Evolutionary conservation across 2,113 vertebrate species (phyloP), one percentile per base, ranked within the genome.

Genomic region (Pelobates fuscus): DNA sequence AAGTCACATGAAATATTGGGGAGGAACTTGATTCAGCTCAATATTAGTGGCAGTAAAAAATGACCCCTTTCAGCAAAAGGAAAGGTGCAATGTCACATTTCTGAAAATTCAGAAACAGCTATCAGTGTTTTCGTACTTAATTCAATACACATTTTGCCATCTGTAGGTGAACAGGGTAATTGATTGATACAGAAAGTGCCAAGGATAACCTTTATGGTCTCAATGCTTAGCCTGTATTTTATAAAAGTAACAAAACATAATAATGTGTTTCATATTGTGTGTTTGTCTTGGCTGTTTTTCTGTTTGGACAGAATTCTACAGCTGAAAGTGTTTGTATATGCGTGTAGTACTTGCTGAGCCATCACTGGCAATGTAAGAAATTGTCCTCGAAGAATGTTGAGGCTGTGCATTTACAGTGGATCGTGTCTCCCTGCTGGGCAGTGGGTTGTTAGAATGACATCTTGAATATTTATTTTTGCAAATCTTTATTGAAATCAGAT

Each of bases 1-100:
- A 67, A 67, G 41, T 26, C 54, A 60, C 37, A 23, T 59, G 26
- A 58, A 75, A 60, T 67, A 67, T 75, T 32, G 20, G 18, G 62
- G 52, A 54, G 63, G 49, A 46, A 68, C 37, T 24, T 68, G 25
- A 68, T 52, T 68, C 52, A 30, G 20, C 55, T 60, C 8, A n/a
- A 29, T 67, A 73, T 59, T 58, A 52, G 60, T 10, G 23, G 14
- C 20, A 55, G 41, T 32, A 60, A 76, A 76, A 29, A n/a, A n/a
- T n/a, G 21, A n/a, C 17, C 1, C 25, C 55, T 30, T 67, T 32
- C 41, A 67, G 54, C 25, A 11, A 24, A n/a, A 21, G 57, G 43
- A 71, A 49, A 71, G 32, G 2, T 32, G 37, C 41, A 29, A 25
- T 59, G 72, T 59, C 32, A 60, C 41, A 18, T 74, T n/a, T 59